phyloP scores from a whole-genome alignment of 1,140 invertebrate species.

The Drosophila watanabei region DNA sequence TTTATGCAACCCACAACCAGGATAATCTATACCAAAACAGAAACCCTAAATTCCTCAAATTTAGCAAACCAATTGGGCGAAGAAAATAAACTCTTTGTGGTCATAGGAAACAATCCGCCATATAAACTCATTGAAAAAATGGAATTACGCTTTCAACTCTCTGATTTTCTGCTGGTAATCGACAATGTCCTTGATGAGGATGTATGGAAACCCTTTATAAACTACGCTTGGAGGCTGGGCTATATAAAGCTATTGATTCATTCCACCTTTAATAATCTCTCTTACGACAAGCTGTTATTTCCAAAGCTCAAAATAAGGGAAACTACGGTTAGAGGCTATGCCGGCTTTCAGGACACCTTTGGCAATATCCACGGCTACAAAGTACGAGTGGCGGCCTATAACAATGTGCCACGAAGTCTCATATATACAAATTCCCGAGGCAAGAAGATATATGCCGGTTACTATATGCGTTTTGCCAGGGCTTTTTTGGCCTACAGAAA shows the following conservation, averaged over 20 bases:
- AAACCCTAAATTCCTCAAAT: constrained; percentile 18
- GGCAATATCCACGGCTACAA: constrained; percentile 21
- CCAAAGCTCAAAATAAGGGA: constrained; percentile 21
- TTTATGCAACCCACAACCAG: not conserved
- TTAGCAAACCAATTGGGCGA: constrained; percentile 8
- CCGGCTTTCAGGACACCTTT: not conserved
- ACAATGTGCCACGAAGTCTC: constrained; percentile 51
- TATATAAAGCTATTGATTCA: constrained; percentile 48
- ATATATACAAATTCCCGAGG: constrained; percentile 37
- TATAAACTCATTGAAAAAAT: constrained; percentile 18
- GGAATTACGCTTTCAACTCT: constrained; percentile 26
- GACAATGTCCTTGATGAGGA: not conserved
- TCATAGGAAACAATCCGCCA: constrained; percentile 29
- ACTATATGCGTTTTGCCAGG: constrained; percentile 49
- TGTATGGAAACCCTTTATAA: constrained; percentile 39
- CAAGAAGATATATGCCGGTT: constrained; percentile 31
- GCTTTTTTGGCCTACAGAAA: constrained; percentile 42
- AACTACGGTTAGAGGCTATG: constrained; percentile 27
- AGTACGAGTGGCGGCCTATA: constrained; percentile 55
- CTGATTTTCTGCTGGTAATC: constrained; percentile 50
- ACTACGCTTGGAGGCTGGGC: constrained; percentile 34
- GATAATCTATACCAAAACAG: constrained; percentile 14
- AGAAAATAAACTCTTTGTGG: constrained; percentile 30
- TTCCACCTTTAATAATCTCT: not conserved
- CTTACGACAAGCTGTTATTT: constrained; percentile 45